A percentile compares a stretch with the other conserved stretches of the same genome.
phyloP scores from a whole-genome alignment of 2,113 vertebrate genomes.

The Melanotaenia duboulayi region DNA sequence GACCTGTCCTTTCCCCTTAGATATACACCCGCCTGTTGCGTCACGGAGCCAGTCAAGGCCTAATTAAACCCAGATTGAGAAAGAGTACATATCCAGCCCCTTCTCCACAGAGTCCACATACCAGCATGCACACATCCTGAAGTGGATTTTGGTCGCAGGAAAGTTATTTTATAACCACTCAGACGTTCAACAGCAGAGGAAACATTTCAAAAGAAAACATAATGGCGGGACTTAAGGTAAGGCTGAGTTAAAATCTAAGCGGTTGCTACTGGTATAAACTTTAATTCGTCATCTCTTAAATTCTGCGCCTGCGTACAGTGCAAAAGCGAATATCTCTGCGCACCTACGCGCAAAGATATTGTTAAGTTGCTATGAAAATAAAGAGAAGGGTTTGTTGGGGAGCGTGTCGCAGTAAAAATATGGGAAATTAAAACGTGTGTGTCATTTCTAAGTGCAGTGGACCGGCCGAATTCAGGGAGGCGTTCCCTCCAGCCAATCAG shows the following conservation, averaged over 20 bases:
- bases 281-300: background rate
- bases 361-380: background rate
- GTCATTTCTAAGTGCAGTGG: background rate
- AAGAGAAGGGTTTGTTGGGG: background rate
- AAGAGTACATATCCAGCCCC: constrained; percentile 71
- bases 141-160: constrained; percentile 25
- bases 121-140: constrained; percentile 12
- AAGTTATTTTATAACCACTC: constrained; percentile 35
- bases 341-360: background rate
- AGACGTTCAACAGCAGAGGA: constrained; percentile 7
- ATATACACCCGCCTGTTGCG: constrained; percentile 47
- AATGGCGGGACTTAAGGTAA: constrained; percentile 91
- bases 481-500: constrained; percentile 82
- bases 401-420: background rate
- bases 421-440: background rate
- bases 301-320: background rate
- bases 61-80: constrained; percentile 86
- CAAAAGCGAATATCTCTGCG: background rate
- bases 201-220: constrained; percentile 31
- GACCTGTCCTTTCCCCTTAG: constrained; percentile 13
- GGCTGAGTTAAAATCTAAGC: constrained; percentile 26
- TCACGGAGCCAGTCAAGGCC: constrained; percentile 70
- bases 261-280: background rate
- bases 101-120: constrained; percentile 21
- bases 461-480: constrained; percentile 59